phyloP scores from a whole-genome alignment of 2,113 vertebrate species.

The Pygoscelis antarcticus region DNA sequence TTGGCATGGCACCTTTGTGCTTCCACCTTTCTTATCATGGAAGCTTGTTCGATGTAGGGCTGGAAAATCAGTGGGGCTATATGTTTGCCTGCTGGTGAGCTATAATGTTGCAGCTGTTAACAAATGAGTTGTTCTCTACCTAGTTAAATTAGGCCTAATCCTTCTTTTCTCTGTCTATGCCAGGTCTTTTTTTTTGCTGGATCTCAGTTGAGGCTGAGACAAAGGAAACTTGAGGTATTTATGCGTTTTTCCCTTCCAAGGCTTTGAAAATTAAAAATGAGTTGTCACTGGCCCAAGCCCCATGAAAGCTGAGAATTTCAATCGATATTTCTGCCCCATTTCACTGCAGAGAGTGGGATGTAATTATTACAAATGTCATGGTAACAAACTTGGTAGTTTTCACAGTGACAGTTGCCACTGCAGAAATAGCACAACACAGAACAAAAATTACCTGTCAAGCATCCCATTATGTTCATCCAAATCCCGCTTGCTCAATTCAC shows the following conservation, averaged over 20 bases:
- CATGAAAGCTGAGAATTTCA: constrained; percentile 58
- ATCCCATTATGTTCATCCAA: constrained; percentile 59
- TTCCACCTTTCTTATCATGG: background rate
- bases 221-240: constrained; percentile 5
- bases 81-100: background rate
- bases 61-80: constrained; percentile 19
- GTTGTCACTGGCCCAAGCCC: constrained; percentile 58
- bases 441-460: constrained; percentile 71
- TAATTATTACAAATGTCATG: constrained; percentile 73
- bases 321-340: constrained; percentile 66
- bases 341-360: constrained; percentile 65
- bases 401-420: constrained; percentile 66
- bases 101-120: constrained; percentile 14
- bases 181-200: background rate
- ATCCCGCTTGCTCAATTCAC: constrained; percentile 42
- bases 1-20: constrained; percentile 15
- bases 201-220: constrained; percentile 10
- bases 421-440: constrained; percentile 70
- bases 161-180: background rate
- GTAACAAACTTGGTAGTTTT: constrained; percentile 67
- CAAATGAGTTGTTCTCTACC: constrained; percentile 9
- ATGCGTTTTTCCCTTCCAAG: constrained; percentile 8
- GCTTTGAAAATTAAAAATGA: constrained; percentile 61
- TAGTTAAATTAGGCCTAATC: constrained; percentile 31
- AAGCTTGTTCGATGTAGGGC: background rate